These are phyloP conservation scores for Ceyx melanurus DNA, from an alignment of 2,113 vertebrate genomes.

Conservation along the genomic window DNA sequence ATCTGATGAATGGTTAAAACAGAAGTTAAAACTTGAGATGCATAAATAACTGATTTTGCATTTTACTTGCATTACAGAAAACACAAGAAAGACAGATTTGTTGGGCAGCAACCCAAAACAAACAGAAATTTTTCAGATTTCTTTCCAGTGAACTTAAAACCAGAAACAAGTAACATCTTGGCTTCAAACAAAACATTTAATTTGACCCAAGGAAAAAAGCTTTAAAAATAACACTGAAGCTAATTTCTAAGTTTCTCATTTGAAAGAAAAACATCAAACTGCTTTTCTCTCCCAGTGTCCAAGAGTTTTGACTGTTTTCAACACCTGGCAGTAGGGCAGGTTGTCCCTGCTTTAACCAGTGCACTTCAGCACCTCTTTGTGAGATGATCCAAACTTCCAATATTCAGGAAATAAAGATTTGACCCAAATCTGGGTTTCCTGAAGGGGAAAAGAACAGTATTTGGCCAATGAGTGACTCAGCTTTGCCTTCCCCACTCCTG, in stretches of 20 bases:
- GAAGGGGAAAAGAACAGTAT: not conserved
- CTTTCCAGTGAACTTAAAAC: not conserved
- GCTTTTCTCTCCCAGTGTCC: not conserved
- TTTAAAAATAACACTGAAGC: not conserved
- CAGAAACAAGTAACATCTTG: not conserved
- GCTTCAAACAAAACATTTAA: not conserved
- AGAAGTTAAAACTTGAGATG: slow-evolving; percentile 26
- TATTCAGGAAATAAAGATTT: not conserved
- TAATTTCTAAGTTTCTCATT: not conserved
- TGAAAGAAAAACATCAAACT: not conserved
- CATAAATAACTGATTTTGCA: slow-evolving; percentile 31
- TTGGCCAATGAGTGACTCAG: rapidly evolving
- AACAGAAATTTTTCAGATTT: not conserved
- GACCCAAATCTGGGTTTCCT: not conserved
- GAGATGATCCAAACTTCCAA: not conserved
- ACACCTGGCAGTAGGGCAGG: not conserved
- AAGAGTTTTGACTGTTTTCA: not conserved
- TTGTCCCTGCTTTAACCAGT: not conserved
- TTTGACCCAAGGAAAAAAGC: not conserved
- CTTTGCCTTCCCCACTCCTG: not conserved
- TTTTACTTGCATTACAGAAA: not conserved
- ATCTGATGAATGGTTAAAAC: slow-evolving; percentile 13
- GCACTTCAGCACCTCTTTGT: not conserved
- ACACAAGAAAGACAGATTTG: not conserved
- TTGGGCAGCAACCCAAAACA: slow-evolving; percentile 23